Base-by-base conservation (phyloP, 2,888 invertebrate genomes). In the Cosmorhoe ocellata region DNA sequence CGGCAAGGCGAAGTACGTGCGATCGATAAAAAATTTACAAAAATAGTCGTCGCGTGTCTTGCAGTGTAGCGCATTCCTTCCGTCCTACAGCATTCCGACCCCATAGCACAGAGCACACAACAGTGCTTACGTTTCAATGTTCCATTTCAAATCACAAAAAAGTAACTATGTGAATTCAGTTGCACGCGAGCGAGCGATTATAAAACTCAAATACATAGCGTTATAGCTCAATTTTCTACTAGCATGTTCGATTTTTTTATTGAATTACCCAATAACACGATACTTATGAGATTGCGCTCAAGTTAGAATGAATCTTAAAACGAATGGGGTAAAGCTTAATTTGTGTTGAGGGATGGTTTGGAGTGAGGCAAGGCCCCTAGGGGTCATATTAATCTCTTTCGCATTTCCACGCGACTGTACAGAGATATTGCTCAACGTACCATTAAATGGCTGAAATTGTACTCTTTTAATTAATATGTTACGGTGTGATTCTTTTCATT, bases 301-400 rank as follows among this genome's bases (percentile, higher is more conserved):
- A 30, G 26, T 9, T n/a, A 36, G 14, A 36, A 22, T n/a, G 26
- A 26, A 26, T 27, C 12, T 36, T 40, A 36, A 7, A 1, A 1
- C 18, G 14, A n/a, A n/a, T 7, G 2, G 2, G 1, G 34, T 41
- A 38, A 33, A 41, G 51, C n/a, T 26, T 9, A 26, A 11, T 13
- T 33, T 46, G 7, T 9, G 3, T 22, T 30, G 13, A 3, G 9
- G 13, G 18, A 0, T 5, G 5, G 8, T 6, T 13, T n/a, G 1
- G 1, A 38, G 37, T 46, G 36, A 26, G 27, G 14, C 28, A 40
- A 32, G 37, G 24, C n/a, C 6, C 59, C 65, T 64, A 67, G 73
- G 73, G 76, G 71, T 78, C 77, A 78, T 83, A 85, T 84, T 82
- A 83, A 83, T 85, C 83, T 83, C 78, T 81, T 81, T 83, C 79